phyloP scores from a whole-genome alignment of 1,140 invertebrate genomes.

The Drosophila kikkawai region DNA sequence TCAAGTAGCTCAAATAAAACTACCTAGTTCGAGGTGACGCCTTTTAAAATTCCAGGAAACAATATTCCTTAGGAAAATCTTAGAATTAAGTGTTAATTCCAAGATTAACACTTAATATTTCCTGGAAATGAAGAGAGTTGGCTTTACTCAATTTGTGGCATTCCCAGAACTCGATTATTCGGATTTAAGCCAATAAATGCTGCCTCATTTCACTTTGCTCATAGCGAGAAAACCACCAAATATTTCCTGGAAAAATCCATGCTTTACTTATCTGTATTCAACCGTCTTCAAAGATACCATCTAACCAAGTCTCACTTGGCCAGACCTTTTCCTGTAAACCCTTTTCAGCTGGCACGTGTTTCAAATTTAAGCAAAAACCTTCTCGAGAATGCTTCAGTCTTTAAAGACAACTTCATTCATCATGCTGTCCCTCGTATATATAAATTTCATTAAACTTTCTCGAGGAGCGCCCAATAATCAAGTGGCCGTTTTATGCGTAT shows the following conservation, averaged over 20 bases:
- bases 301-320: not conserved
- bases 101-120: not conserved
- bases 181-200: conserved; percentile 3
- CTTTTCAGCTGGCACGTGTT: conserved; percentile 57
- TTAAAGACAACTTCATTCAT: conserved; percentile 63
- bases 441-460: conserved; percentile 78
- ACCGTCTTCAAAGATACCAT: conserved; percentile 24
- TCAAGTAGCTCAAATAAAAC: not conserved
- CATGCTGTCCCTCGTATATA: conserved; percentile 64
- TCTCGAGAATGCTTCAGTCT: conserved; percentile 22
- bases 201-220: not conserved
- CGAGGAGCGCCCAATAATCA: conserved; percentile 57
- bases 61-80: not conserved
- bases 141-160: not conserved
- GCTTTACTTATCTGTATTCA: not conserved
- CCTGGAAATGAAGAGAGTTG: not conserved
- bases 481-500: conserved; percentile 70
- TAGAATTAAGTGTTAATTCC: not conserved
- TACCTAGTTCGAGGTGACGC: too few species aligned
- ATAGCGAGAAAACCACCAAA: not conserved
- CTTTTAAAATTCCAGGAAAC: not conserved
- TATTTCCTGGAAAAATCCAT: conserved; percentile 6
- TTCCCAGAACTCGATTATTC: not conserved
- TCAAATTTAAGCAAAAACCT: conserved; percentile 9
- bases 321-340: conserved; percentile 14